Conservation (phyloP, 2,888 invertebrate genomes). For the Netelia virgata region DNA sequence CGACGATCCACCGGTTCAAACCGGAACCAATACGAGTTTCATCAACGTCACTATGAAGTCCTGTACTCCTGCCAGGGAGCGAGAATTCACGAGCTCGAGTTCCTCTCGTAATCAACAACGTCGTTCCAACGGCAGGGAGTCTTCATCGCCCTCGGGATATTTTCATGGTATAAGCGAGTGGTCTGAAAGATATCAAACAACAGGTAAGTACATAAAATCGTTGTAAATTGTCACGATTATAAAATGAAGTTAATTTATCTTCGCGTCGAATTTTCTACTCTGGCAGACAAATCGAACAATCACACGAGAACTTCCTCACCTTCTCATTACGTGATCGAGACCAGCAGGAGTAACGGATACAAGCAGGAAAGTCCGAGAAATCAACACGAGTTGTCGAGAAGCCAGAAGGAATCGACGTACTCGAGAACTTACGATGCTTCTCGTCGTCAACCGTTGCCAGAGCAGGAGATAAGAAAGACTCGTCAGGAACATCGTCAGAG, state of each 20-base stretch:
- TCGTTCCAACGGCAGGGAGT: constrained; percentile 74
- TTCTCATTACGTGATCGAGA: constrained; percentile 75
- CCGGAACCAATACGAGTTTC: constrained; percentile 89
- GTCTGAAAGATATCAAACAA: constrained; percentile 87
- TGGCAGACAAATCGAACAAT: constrained; percentile 67
- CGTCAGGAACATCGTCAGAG: constrained; percentile 74
- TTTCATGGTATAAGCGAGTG: constrained; percentile 93
- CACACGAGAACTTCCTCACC: constrained; percentile 75
- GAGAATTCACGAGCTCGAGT: constrained; percentile 65
- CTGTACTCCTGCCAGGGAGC: constrained; percentile 74
- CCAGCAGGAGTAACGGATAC: constrained; percentile 73
- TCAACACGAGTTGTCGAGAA: constrained; percentile 75
- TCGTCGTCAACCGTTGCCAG: constrained; percentile 66
- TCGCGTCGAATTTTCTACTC: constrained; percentile 25
- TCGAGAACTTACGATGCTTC: constrained; percentile 66
- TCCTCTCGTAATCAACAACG: constrained; percentile 81
- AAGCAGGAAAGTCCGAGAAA: constrained; percentile 73
- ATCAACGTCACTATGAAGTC: constrained; percentile 93
- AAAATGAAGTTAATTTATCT: neutral
- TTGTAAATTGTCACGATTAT: too few species aligned
- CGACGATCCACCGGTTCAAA: constrained; percentile 87
- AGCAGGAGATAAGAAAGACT: constrained; percentile 66
- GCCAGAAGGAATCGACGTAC: constrained; percentile 71
- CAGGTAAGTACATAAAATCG: constrained; percentile 64
- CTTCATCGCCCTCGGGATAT: constrained; percentile 85